Conservation (phyloP, 2,888 invertebrate genomes). For the Drosophila macrospina region DNA sequence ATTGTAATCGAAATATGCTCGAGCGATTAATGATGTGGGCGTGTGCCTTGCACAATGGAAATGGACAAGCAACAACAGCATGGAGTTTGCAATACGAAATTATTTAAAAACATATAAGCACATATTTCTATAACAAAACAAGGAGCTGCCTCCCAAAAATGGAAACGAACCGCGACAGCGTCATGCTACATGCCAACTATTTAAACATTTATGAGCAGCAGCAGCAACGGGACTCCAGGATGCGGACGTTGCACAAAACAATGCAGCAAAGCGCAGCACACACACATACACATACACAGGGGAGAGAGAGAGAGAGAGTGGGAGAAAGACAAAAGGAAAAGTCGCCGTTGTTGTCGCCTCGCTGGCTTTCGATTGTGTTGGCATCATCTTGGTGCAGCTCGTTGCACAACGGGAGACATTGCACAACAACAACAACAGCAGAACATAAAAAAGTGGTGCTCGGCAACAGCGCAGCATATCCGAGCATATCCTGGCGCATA, state of each 20-base stretch:
- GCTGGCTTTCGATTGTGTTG: slow-evolving; percentile 40
- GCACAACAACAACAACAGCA: slow-evolving; percentile 38
- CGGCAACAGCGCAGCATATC: slow-evolving; percentile 62
- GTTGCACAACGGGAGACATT: slow-evolving; percentile 55
- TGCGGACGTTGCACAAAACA: slow-evolving; percentile 53
- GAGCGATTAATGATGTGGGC: slow-evolving; percentile 41
- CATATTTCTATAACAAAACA: slow-evolving; percentile 31
- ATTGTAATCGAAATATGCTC: slow-evolving; percentile 52
- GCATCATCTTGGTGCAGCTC: slow-evolving; percentile 40
- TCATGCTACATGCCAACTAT: slow-evolving; percentile 62
- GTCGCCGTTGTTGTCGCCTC: slow-evolving; percentile 60
- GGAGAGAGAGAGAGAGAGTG: neutral
- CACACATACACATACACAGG: neutral
- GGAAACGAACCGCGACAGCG: slow-evolving; percentile 40
- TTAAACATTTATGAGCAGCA: slow-evolving; percentile 72
- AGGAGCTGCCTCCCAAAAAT: slow-evolving; percentile 12
- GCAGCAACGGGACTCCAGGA: slow-evolving; percentile 38
- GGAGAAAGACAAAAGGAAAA: slow-evolving; percentile 43
- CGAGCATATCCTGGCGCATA: slow-evolving; percentile 68
- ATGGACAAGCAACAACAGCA: slow-evolving; percentile 26
- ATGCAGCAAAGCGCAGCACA: slow-evolving; percentile 34
- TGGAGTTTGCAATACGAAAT: slow-evolving; percentile 52
- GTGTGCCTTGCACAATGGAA: slow-evolving; percentile 11
- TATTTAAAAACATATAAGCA: slow-evolving; percentile 30
- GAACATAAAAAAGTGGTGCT: slow-evolving; percentile 18